Conservation (phyloP, 2,113 vertebrate genomes). For the Mastomys coucha region DNA sequence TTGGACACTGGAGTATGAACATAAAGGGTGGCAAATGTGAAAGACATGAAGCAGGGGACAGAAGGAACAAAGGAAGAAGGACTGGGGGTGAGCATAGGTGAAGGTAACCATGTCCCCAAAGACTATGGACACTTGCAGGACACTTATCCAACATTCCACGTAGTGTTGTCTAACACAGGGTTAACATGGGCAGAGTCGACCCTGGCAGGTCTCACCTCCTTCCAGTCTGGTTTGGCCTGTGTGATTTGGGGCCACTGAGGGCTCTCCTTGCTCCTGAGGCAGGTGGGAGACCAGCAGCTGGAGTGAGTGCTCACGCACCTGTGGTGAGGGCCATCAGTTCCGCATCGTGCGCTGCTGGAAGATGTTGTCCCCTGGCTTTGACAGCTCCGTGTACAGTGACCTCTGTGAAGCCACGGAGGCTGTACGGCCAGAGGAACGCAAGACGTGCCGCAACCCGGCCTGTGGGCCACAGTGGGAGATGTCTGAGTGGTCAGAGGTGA, state of each 20-base stretch:
- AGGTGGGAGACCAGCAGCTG: slow-evolving; percentile 99
- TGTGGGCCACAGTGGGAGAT: slow-evolving; percentile 99
- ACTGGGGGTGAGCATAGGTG: neutral
- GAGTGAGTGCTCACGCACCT: slow-evolving; percentile 98
- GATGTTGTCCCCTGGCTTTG: slow-evolving; percentile 97
- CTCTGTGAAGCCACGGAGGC: slow-evolving; percentile 94
- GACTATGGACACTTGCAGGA: neutral
- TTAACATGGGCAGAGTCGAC: neutral
- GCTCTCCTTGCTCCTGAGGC: neutral
- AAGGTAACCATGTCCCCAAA: neutral
- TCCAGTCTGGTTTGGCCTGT: neutral
- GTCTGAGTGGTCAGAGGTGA: slow-evolving; percentile 97
- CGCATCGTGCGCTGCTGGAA: slow-evolving; percentile 98
- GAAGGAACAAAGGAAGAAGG: neutral
- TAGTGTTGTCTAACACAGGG: neutral
- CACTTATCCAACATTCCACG: fast-evolving
- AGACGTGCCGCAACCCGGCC: slow-evolving; percentile 94
- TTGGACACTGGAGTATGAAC: neutral
- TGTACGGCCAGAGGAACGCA: slow-evolving; percentile 93
- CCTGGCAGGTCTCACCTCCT: fast-evolving
- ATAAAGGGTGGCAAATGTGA: neutral
- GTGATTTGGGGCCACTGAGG: slow-evolving; percentile 2
- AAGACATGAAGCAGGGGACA: neutral
- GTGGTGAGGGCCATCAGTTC: slow-evolving; percentile 96
- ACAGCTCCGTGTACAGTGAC: slow-evolving; percentile 98